Conservation (phyloP, 2,797 vertebrate species). For the Oryzias dopingdopingensis region DNA sequence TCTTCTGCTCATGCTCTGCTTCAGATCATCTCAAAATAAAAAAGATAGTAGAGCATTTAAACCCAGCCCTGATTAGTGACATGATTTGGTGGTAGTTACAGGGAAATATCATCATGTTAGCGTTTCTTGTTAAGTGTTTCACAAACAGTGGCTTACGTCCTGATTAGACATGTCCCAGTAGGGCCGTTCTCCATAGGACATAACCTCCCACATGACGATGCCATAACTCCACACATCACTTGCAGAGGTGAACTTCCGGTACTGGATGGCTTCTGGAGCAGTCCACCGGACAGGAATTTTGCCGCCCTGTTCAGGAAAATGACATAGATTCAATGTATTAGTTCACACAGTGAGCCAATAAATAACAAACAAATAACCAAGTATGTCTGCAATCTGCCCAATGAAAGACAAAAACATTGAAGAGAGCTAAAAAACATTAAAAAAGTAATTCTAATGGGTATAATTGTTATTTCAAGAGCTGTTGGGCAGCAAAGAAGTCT, state of each 20-base stretch:
- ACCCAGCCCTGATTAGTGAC: not conserved
- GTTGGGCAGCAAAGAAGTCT: conserved; percentile 1
- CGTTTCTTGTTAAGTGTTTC: not conserved
- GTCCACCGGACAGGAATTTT: conserved; percentile 99
- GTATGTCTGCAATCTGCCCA: no score
- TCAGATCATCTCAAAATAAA: conserved; percentile 5
- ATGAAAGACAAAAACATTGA: no score
- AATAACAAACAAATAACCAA: no score
- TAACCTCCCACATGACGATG: conserved; percentile 99
- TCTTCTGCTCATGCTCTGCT: not conserved
- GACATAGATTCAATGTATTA: conserved; percentile 48
- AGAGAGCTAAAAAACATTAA: no score
- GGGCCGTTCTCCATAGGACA: conserved; percentile 97
- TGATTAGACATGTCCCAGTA: conserved; percentile 99
- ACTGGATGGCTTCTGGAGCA: conserved; percentile 96
- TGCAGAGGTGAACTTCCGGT: conserved; percentile 97
- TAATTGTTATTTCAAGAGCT: not conserved
- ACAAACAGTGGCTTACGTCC: conserved; percentile 85
- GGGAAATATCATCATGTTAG: no score
- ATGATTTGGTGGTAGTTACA: not conserved
- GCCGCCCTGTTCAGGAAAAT: conserved; percentile 84
- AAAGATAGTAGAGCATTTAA: not conserved
- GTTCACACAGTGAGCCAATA: conserved; percentile 13
- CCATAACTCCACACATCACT: conserved; percentile 99
- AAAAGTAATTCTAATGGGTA: no score